phyloP scores from a whole-genome alignment of 2,888 invertebrate species.

The Rhodophaea formosa region DNA sequence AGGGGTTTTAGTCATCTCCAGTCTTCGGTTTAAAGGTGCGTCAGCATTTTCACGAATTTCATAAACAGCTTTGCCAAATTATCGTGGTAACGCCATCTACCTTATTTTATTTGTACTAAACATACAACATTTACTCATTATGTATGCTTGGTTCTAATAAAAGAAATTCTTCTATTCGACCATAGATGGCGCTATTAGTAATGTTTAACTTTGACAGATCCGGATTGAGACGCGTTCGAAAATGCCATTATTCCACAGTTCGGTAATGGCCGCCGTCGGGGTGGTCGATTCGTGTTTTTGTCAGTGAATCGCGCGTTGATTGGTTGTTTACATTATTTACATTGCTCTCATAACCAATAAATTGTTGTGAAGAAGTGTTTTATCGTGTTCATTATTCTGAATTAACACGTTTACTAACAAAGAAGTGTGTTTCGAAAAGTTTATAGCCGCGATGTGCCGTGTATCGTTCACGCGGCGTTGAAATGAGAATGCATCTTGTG shows the following conservation, averaged over 20 bases:
- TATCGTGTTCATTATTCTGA: conserved; percentile 37
- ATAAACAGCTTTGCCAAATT: no score
- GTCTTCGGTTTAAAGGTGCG: no score
- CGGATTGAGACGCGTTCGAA: conserved; percentile 35
- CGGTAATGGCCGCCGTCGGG: conserved; percentile 77
- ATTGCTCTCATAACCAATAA: conserved; percentile 55
- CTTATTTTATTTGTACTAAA: not conserved
- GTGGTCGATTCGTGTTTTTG: conserved; percentile 55
- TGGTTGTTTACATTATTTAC: conserved; percentile 77
- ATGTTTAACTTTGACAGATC: conserved; percentile 41
- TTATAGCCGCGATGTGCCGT: conserved; percentile 14
- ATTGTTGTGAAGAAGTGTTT: conserved; percentile 56
- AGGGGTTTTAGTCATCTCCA: no score
- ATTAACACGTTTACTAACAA: conserved; percentile 32
- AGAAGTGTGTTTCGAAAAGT: conserved; percentile 42
- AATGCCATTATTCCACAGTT: conserved; percentile 52
- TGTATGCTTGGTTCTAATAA: not conserved
- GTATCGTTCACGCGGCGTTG: conserved; percentile 57
- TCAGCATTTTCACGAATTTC: no score
- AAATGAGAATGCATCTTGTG: conserved; percentile 70
- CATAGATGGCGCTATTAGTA: conserved; percentile 33
- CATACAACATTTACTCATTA: not conserved
- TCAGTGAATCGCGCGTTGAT: conserved; percentile 50
- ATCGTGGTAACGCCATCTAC: not conserved
- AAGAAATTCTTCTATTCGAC: not conserved